Evolutionary conservation across 1,140 invertebrate species (phyloP).

Genomic region (Oscheius sp.): DNA sequence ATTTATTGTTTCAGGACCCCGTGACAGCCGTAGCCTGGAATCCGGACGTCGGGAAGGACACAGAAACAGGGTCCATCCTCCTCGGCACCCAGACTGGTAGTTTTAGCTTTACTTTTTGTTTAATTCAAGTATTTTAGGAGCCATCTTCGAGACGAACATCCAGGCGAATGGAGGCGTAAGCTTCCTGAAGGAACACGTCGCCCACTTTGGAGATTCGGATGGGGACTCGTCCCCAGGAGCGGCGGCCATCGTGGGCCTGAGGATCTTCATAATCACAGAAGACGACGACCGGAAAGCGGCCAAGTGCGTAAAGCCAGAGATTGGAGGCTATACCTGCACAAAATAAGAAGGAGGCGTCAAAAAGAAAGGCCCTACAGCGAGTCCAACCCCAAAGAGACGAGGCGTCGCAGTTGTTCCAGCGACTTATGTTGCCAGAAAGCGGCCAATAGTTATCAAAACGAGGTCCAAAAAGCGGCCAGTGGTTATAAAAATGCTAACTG

Average conservation of each 20-base stretch:
- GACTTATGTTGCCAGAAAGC: no score
- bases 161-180: background rate
- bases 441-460: background rate
- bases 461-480: background rate
- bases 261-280: constrained; percentile 2
- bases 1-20: background rate
- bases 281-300: background rate
- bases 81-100: constrained; percentile 26
- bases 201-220: background rate
- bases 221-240: background rate
- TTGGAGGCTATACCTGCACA: no score
- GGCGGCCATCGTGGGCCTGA: background rate
- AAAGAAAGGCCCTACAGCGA: no score
- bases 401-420: no score
- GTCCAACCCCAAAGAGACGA: no score
- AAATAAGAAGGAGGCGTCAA: no score
- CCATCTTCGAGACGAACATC: constrained; percentile 12
- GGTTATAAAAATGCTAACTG: background rate
- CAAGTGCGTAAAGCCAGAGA: constrained; percentile 9
- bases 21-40: constrained; percentile 35
- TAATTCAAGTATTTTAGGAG: background rate
- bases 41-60: constrained; percentile 17
- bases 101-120: background rate
- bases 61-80: constrained; percentile 17
- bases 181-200: background rate